These are phyloP conservation scores for Caenorhabditis becei DNA, from an alignment of 2,888 invertebrate genomes.

Conservation along the genomic window DNA sequence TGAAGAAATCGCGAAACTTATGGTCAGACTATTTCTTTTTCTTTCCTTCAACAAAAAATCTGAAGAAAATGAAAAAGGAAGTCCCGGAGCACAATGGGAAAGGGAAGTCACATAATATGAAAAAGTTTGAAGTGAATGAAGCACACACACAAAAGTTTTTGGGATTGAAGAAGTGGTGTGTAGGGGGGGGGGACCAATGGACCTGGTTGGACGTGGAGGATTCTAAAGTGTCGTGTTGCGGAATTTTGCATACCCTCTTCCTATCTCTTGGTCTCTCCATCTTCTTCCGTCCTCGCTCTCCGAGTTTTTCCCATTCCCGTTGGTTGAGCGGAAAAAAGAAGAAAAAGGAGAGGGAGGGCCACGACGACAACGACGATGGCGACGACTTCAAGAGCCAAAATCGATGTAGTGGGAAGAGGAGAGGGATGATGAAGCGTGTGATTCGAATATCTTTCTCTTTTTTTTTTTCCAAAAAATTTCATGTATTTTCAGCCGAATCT, in stretches of 20 bases:
- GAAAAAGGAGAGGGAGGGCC: constrained; percentile 31
- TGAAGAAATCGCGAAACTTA: too few species aligned
- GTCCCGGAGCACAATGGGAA: constrained; percentile 36
- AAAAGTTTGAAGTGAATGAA: constrained; percentile 54
- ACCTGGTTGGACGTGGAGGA: constrained; percentile 58
- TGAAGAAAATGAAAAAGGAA: constrained; percentile 19
- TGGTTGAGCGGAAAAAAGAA: constrained; percentile 11
- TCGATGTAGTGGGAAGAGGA: constrained; percentile 23
- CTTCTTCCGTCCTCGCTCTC: constrained; percentile 10
- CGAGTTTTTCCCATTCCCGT: constrained; percentile 37
- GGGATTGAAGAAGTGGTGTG: constrained; percentile 39
- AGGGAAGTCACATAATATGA: constrained; percentile 50
- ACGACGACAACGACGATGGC: too few species aligned
- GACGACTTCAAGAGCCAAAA: constrained; percentile 52
- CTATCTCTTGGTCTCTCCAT: constrained; percentile 44
- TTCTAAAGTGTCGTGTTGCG: constrained; percentile 62
- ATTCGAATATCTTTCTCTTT: constrained; percentile 4
- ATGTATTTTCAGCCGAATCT: too few species aligned
- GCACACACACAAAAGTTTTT: constrained; percentile 47
- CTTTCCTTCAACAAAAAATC: background rate
- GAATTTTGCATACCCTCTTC: constrained; percentile 61
- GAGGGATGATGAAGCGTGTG: constrained; percentile 10
- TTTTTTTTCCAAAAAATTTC: background rate
- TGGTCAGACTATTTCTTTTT: too few species aligned
- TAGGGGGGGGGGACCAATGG: constrained; percentile 46